phyloP scores from a whole-genome alignment of 1,140 invertebrate genomes.

The Luehdorfia chinensis region DNA sequence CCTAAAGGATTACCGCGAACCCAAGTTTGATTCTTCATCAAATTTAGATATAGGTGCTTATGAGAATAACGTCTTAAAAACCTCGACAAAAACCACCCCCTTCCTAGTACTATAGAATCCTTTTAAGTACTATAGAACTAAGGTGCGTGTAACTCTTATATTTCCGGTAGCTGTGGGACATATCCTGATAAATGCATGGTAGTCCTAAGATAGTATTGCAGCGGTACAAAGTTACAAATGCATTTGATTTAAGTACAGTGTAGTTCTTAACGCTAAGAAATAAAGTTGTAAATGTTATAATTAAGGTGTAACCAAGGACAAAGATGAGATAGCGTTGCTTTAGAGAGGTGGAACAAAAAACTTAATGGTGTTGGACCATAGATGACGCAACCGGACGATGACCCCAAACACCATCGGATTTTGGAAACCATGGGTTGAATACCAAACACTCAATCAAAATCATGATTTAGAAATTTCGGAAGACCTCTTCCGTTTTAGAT shows the following conservation, averaged over 20 bases:
- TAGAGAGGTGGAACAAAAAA: constrained; percentile 48
- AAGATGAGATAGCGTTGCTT: constrained; percentile 19
- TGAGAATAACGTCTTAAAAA: too few relatives aligned
- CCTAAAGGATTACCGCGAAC: too few relatives aligned
- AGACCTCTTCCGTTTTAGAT: constrained; percentile 3
- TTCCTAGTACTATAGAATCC: too few relatives aligned
- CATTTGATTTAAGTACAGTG: constrained; percentile 12
- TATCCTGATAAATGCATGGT: constrained; percentile 7
- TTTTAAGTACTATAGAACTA: too few relatives aligned
- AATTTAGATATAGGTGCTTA: too few relatives aligned
- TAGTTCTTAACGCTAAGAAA: constrained; percentile 5
- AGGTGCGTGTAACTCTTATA: too few relatives aligned
- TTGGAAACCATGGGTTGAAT: constrained; percentile 42
- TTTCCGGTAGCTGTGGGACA: too few relatives aligned
- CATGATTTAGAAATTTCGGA: constrained; percentile 10
- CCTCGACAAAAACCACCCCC: too few relatives aligned
- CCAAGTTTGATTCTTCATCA: too few relatives aligned
- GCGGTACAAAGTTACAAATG: constrained; percentile 18
- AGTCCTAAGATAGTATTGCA: background rate
- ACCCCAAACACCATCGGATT: constrained; percentile 42
- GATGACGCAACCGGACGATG: constrained; percentile 54
- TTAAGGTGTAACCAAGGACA: constrained; percentile 7
- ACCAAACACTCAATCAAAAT: constrained; percentile 18
- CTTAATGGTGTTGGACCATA: constrained; percentile 42
- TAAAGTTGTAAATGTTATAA: constrained; percentile 18